phyloP scores from a whole-genome alignment of 1,140 invertebrate genomes.

The Drepana arcuata region DNA sequence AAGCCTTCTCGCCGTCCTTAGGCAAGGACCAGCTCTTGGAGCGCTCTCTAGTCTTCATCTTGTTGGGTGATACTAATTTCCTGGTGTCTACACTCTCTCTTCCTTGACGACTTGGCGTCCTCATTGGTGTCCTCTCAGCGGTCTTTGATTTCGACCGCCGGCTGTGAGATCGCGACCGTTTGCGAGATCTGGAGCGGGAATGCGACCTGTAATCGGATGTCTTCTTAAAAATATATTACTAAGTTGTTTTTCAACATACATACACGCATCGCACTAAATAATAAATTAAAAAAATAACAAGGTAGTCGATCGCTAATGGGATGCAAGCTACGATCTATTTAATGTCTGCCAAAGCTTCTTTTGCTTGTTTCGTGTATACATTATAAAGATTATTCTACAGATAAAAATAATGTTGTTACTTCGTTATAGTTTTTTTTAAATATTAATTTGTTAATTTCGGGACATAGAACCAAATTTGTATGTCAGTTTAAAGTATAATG shows the following conservation, averaged over 20 bases:
- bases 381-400: too few relatives aligned
- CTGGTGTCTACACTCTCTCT: background rate
- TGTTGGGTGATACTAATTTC: background rate
- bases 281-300: background rate
- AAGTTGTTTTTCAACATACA: too few relatives aligned
- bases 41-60: slow-evolving; percentile 5
- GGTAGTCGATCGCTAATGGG: background rate
- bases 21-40: slow-evolving; percentile 46
- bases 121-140: slow-evolving; percentile 7
- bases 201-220: too few relatives aligned
- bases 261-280: background rate
- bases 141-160: slow-evolving; percentile 16
- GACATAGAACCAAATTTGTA: too few relatives aligned
- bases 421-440: too few relatives aligned
- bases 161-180: slow-evolving; percentile 15
- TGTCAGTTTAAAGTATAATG: too few relatives aligned
- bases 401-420: too few relatives aligned
- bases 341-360: background rate
- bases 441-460: too few relatives aligned
- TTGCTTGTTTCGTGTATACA: background rate
- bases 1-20: slow-evolving; percentile 32
- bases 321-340: background rate
- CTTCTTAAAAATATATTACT: too few relatives aligned
- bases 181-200: slow-evolving; percentile 20
- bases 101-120: background rate